These are phyloP conservation scores for Drosophila baimaii DNA, from an alignment of 1,140 invertebrate genomes.

Conservation along the genomic window DNA sequence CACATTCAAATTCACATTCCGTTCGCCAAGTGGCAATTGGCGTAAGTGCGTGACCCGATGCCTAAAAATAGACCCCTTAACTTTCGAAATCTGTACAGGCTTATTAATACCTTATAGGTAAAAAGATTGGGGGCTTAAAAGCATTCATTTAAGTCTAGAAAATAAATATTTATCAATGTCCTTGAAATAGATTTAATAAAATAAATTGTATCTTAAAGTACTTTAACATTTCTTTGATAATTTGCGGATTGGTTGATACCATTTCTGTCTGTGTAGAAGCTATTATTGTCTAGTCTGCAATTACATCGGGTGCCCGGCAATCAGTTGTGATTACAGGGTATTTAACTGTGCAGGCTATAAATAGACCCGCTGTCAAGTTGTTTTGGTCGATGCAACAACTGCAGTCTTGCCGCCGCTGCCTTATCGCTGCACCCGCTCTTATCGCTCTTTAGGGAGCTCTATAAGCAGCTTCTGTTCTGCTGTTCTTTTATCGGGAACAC, in stretches of 20 bases:
- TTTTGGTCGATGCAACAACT: conserved; percentile 11
- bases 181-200: neutral
- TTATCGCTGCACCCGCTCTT: conserved; percentile 36
- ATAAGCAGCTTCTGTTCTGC: conserved; percentile 9
- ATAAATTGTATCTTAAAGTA: neutral
- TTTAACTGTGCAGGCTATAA: conserved; percentile 45
- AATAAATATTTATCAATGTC: neutral
- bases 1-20: conserved; percentile 44
- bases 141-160: neutral
- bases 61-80: conserved; percentile 29
- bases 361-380: conserved; percentile 26
- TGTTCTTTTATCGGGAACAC: conserved; percentile 12
- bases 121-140: neutral
- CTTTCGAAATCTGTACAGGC: conserved; percentile 6
- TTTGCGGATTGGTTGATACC: neutral
- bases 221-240: neutral
- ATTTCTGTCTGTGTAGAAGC: conserved; percentile 10
- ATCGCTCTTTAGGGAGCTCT: conserved; percentile 19
- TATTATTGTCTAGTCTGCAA: conserved; percentile 22
- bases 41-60: conserved; percentile 43
- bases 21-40: conserved; percentile 44
- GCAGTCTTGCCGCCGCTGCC: conserved; percentile 2
- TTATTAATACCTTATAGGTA: conserved; percentile 8
- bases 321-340: conserved; percentile 50
- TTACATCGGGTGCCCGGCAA: conserved; percentile 24